Conservation (phyloP, 2,113 vertebrate genomes). For the Phodopus roborovskii region DNA sequence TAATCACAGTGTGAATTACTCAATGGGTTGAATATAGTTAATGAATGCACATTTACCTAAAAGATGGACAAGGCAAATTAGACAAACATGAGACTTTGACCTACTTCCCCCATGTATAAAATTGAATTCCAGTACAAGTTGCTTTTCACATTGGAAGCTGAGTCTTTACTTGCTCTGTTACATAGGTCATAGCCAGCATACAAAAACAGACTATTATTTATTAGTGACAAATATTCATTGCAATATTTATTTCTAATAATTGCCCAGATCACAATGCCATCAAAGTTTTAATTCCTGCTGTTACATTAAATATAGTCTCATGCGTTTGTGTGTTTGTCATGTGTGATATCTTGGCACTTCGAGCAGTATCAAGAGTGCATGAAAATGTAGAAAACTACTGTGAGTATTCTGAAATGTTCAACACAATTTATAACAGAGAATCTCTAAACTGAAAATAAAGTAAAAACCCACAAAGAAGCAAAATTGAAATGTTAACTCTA, state of each 20-base stretch:
- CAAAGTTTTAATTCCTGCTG: background rate
- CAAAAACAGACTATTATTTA: background rate
- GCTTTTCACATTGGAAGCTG: background rate
- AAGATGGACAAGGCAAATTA: slow-evolving; percentile 41
- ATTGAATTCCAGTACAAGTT: background rate
- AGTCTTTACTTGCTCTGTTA: background rate
- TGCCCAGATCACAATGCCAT: background rate
- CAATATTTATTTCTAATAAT: background rate
- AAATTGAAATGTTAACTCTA: background rate
- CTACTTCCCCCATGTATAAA: background rate
- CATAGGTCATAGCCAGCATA: background rate
- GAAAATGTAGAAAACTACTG: background rate
- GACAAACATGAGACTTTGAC: background rate
- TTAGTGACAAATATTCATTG: background rate
- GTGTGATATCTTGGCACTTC: background rate
- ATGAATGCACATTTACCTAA: slow-evolving; percentile 46
- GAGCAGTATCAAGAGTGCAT: background rate
- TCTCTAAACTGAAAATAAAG: background rate
- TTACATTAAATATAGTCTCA: background rate
- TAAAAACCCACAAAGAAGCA: background rate
- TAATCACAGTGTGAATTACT: slow-evolving; percentile 53
- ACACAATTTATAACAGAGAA: background rate
- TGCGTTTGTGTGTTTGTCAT: background rate
- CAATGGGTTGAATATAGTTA: slow-evolving; percentile 27
- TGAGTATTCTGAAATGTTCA: background rate